Evolutionary conservation across 2,113 vertebrate genomes (phyloP).

Genomic region (Sapajus apella): DNA sequence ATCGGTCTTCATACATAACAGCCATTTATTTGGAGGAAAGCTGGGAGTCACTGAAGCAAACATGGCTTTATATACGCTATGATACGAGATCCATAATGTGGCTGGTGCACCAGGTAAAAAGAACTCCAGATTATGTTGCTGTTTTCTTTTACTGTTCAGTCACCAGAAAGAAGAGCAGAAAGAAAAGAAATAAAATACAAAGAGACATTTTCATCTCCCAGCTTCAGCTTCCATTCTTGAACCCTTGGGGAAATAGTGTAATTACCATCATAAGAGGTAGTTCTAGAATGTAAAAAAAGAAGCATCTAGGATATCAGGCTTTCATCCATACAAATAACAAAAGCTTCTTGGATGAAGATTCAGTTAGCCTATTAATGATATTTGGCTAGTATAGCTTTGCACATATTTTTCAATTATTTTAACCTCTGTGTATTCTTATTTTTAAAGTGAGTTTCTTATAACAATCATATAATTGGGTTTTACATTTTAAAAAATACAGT

Average conservation of each 20-base stretch:
- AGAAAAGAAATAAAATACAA: constrained; percentile 38
- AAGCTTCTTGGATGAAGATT: not conserved
- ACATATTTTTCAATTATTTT: not conserved
- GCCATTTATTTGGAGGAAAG: constrained; percentile 21
- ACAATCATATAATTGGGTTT: not conserved
- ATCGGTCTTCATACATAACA: not conserved
- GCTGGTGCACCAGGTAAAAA: not conserved
- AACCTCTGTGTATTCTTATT: not conserved
- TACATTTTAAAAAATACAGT: not conserved
- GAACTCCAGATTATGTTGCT: constrained; percentile 53
- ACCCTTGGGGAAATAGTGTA: not conserved
- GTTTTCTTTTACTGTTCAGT: constrained; percentile 63
- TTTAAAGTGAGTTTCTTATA: not conserved
- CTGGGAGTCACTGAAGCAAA: constrained; percentile 47
- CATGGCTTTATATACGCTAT: constrained; percentile 11
- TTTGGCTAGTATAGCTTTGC: not conserved
- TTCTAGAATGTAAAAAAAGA: constrained; percentile 22
- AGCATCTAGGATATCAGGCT: not conserved
- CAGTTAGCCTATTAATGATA: not conserved
- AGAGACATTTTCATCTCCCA: constrained; percentile 37
- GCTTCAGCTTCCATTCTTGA: constrained; percentile 5
- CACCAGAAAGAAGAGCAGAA: constrained; percentile 58
- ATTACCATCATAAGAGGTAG: not conserved
- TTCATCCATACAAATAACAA: not conserved
- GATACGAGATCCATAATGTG: constrained; percentile 26